Base-by-base conservation (phyloP, 2,888 invertebrate species). In the Sceliomorpha sp. region DNA sequence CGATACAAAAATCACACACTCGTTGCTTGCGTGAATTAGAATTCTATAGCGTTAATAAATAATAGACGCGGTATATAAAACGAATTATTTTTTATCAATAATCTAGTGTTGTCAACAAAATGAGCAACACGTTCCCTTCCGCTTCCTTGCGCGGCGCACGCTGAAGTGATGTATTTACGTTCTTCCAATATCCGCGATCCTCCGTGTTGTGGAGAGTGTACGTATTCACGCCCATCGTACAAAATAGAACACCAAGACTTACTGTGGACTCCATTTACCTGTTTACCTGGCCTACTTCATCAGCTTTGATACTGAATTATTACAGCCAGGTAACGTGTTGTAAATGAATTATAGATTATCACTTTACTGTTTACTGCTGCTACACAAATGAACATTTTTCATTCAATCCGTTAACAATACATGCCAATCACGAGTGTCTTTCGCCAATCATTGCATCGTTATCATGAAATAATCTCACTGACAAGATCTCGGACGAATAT, bases 211-310 rank as follows among this genome's bases (percentile, higher is more conserved):
- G 70, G 56, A 62, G 50, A 66, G 70, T 70, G 60, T 64, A 70
- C 66, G 70, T 70, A 66, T 70, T 70, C 62, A 70, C 70, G 70
- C 70, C 70, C 66, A 70, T 70, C 64, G 62, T 66, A 70, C 66
- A 66, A 66, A 70, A 70, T 70, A 70, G 70, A 66, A 70, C 70
- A 70, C 66, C 70, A 70, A 70, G 66, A 62, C 66, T 66, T 62
- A 53, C 58, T 39, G 70, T 66, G 66, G 70, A 66, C 70, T 70
- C 55, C 70, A 70, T n/a, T 70, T 62, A 60, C 59, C 60, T 64
- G 70, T 70, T 70, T 70, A 70, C 70, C 62, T 66, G 70, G 66
- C 70, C 70, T 70, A 64, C 64, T 70, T 70, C 70, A 62, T 62
- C 62, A 42, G 70, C 66, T 70, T 70, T 66, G 66, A 66, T 66